Evolutionary conservation across 2,113 vertebrate genomes (phyloP), one percentile per base, ranked within the genome.

Genomic region (Chrysochloris asiatica): DNA sequence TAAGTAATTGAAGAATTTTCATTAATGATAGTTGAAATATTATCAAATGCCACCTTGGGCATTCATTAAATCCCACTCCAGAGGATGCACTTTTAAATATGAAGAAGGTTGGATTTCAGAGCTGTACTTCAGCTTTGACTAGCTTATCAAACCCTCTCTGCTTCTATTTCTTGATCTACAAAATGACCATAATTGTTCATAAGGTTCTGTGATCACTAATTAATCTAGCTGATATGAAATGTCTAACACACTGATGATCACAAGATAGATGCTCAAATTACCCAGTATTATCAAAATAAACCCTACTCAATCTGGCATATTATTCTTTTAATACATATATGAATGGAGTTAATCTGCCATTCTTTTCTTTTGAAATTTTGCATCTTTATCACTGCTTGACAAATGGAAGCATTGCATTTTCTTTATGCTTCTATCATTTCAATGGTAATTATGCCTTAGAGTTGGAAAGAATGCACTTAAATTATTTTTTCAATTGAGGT

Each of bases 231-330:
- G 43, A 4, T 41, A 86, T 48, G 30, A 83, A 71, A 36, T 45
- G 0, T 91, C 28, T 84, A 81, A 85, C 11, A 93, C 21, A 65
- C 13, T 33, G 30, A 91, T 56, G 43, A 82, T 33, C 43, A 59
- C 65, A 81, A 13, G 45, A 85, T 43, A 80, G 61, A 54, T 59
- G 47, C n/a, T 41, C 59, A 71, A n/a, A 79, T 83, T 91, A 75
- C 30, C 81, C 87, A 76, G 19, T 16, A 86, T 79, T 95, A 84
- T 52, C 79, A 65, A 86, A 89, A 88, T 78, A 79, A 95, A 45
- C 36, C 86, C 77, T 83, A 33, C 59, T 83, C 61, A 72, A 76
- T 89, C 28, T 50, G 26, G 45, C 52, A 41, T 41, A 67, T 52
- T 41, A 81, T 83, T 77, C 81, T 78, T 91, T 79, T 89, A 79